Base-by-base conservation (phyloP, 30 jellyfish, hydroid and myxozoan species). In the Turritopsis rubra region DNA sequence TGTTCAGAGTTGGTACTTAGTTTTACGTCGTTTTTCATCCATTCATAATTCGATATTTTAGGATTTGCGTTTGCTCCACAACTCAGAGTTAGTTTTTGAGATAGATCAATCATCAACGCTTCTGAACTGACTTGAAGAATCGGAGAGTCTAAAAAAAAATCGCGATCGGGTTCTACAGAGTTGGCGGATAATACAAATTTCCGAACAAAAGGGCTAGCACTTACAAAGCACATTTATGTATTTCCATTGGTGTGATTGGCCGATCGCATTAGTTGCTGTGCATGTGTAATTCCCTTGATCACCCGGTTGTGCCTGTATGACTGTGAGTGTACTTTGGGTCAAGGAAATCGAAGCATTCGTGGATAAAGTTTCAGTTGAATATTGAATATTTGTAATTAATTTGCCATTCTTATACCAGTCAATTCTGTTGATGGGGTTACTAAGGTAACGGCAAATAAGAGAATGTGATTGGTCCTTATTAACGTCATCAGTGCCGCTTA, bases 31-130 rank as follows among this genome's bases (percentile, higher is more conserved):
- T 29, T 24, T 72, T 30, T 77, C 27, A 18, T 77, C 85, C 85
- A 77, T 8, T 28, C 28, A 66, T 77, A 77, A 24, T 30, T 53
- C 0, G 66, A 13, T 0, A 77, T 24, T 30, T 60, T 30, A 16
- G 85, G 85, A 77, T 77, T 77, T 29, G 72, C 85, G 71, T 77
- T 66, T 28, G 85, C 70, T 77, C 53, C 16, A 77, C 85, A 77
- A 73, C 85, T 77, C 8, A 77, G 28, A 28, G 85, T n/a, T 19
- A 77, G 28, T 24, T 21, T 21, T 53, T 60, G 22, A 25, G 52
- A 28, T 0, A 77, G 1, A 21, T 77, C 72, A 26, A 77, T 30
- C 66, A 77, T 24, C 0, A 77, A 19, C 8, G 21, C 28, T 29
- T 23, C 28, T 26, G 85, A 29, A 26, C 19, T 18, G 16, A 30